phyloP scores from a whole-genome alignment of 2,113 vertebrate genomes.

The Taurulus bubalis region DNA sequence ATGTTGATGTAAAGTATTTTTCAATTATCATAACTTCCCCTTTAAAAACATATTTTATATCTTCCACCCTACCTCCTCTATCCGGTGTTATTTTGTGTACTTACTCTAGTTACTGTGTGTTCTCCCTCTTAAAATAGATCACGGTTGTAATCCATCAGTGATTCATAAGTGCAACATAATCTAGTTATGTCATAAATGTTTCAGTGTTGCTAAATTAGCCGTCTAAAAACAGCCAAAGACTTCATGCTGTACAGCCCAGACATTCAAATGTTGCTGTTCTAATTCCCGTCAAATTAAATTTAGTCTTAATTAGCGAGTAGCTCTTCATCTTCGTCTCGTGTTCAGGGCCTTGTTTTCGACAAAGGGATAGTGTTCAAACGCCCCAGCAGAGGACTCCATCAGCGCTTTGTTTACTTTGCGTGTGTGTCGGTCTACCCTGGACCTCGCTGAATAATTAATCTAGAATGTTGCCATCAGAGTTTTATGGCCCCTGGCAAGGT shows the following conservation, averaged over 20 bases:
- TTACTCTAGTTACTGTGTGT: not conserved
- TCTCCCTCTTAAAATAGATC: not conserved
- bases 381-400: conserved; percentile 11
- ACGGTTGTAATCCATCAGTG: not conserved
- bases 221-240: not conserved
- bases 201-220: not conserved
- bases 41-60: not conserved
- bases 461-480: conserved; percentile 29
- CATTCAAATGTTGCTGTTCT: not conserved
- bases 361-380: conserved; percentile 1
- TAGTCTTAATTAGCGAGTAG: not conserved
- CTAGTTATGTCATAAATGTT: not conserved
- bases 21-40: not conserved
- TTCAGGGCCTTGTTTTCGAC: conserved; percentile 32
- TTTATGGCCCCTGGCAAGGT: conserved; percentile 38
- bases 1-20: not conserved
- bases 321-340: not conserved
- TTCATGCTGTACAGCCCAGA: not conserved
- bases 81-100: not conserved
- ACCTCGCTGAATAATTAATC: conserved; percentile 55
- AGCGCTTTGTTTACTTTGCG: conserved; percentile 38
- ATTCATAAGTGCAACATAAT: not conserved
- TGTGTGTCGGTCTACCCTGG: not conserved
- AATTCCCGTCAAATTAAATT: not conserved
- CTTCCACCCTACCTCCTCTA: not conserved